Evolutionary conservation across 1,140 invertebrate species (phyloP).

Genomic region (Limonius californicus): DNA sequence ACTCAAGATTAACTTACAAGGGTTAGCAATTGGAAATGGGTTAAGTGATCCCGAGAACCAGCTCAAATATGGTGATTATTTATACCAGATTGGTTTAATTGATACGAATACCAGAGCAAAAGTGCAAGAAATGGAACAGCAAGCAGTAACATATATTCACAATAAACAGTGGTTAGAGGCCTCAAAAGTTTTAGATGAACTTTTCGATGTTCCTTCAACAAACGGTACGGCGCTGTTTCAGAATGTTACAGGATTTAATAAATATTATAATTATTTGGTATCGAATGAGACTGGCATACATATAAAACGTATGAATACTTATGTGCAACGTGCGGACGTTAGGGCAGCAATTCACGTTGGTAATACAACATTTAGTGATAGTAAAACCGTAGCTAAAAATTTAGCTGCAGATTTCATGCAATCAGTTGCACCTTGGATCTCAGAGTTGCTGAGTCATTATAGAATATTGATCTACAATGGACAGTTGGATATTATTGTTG

Average conservation of each 20-base stretch:
- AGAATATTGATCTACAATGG: slow-evolving; percentile 74
- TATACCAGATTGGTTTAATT: slow-evolving; percentile 72
- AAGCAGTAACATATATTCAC: slow-evolving; percentile 57
- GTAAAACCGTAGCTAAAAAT: slow-evolving; percentile 58
- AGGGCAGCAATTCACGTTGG: slow-evolving; percentile 52
- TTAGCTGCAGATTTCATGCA: slow-evolving; percentile 78
- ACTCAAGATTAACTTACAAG: slow-evolving; percentile 64
- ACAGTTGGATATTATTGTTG: slow-evolving; percentile 80
- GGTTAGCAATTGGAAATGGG: slow-evolving; percentile 80
- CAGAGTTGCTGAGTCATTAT: slow-evolving; percentile 64
- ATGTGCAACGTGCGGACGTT: slow-evolving; percentile 54
- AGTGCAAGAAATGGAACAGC: slow-evolving; percentile 56
- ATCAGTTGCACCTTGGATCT: slow-evolving; percentile 71
- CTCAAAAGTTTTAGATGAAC: slow-evolving; percentile 60
- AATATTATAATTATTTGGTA: slow-evolving; percentile 67
- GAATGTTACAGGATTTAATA: slow-evolving; percentile 63
- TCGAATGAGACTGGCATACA: not conserved
- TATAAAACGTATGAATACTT: not conserved
- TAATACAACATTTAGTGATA: slow-evolving; percentile 50
- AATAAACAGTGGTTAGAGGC: slow-evolving; percentile 59
- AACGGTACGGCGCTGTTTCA: slow-evolving; percentile 55
- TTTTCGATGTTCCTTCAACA: slow-evolving; percentile 57
- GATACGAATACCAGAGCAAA: slow-evolving; percentile 57
- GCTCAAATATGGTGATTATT: slow-evolving; percentile 69
- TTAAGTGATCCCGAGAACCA: slow-evolving; percentile 74